Base-by-base conservation (phyloP, 2,113 vertebrate genomes). In the Solea senegalensis region DNA sequence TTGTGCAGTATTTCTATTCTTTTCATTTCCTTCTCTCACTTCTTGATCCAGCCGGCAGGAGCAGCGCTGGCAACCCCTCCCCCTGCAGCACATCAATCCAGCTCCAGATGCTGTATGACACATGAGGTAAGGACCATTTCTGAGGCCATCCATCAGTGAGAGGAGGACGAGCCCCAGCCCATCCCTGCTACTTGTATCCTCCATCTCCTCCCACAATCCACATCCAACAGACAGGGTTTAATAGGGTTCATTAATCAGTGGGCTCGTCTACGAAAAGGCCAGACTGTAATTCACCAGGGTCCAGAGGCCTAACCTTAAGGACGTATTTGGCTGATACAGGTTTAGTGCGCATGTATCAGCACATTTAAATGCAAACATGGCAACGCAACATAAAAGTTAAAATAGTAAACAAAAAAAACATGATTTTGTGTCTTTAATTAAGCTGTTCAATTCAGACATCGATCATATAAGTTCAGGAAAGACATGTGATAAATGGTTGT, bases 201-300 rank as follows among this genome's bases (percentile, higher is more conserved):
- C 48, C 3, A 2, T 72, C 79, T 74, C 74, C 60, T 67, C 79
- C 76, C 63, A 53, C 83, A 16, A 50, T 75, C 72, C 76, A 59
- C 77, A 45, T 80, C 62, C 63, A 72, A 80, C 86, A 80, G 87
- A 90, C 82, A 54, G 81, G 27, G 60, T 88, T 91, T 91, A 91
- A 93, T 92, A 86, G 90, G 71, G 61, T 51, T 74, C 86, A 92
- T 93, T 91, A 87, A 91, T 91, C 92, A 92, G 81, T 3, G 9
- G 76, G 49, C 67, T 55, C 63, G 60, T 72, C 83, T 46, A 44
- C 1, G 69, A 76, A 80, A 78, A 79, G 72, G 40, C 81, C 73
- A 72, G 74, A 73, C 74, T 62, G 59, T 60, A 78, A 81, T 83
- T 81, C 77, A 67, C 66, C 21, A 14, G 59, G 70, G 82, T 48